Percentiles rank a stretch among this genome's conserved stretches.
Evolutionary conservation across 2,888 invertebrate species (phyloP).

Genomic region (Heliconius ethilla): DNA sequence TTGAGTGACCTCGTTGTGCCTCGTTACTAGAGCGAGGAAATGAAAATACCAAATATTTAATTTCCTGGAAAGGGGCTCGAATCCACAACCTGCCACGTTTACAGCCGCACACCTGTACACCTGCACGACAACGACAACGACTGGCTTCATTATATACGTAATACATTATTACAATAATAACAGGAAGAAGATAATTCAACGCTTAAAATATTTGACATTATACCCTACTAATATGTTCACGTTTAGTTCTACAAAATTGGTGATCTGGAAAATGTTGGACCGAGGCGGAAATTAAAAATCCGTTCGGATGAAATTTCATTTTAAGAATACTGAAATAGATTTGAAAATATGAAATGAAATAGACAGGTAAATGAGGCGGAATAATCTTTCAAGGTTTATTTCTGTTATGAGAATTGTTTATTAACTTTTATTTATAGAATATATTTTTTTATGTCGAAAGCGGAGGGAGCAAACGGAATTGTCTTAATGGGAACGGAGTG

Average conservation of each 20-base stretch:
- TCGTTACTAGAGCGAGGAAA: no score
- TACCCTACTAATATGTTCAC: background rate
- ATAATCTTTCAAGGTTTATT: slow-evolving; percentile 3
- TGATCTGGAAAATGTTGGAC: slow-evolving; percentile 31
- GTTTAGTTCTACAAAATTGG: slow-evolving; percentile 28
- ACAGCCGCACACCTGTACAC: background rate
- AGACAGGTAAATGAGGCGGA: slow-evolving; percentile 17
- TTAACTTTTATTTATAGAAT: background rate
- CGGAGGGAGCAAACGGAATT: no score
- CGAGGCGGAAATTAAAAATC: slow-evolving; percentile 39
- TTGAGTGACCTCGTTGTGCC: background rate
- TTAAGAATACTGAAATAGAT: slow-evolving; percentile 35
- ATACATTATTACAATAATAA: slow-evolving; percentile 2
- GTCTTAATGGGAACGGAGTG: background rate
- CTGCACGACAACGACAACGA: background rate
- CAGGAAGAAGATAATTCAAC: slow-evolving; percentile 3
- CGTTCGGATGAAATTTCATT: slow-evolving; percentile 36
- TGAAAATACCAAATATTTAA: no score
- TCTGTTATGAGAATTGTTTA: background rate
- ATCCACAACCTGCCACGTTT: background rate
- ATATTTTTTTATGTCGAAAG: no score
- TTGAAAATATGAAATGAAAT: slow-evolving; percentile 26
- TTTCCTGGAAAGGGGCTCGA: no score
- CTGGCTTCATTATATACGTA: background rate
- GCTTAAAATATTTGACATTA: slow-evolving; percentile 10